Conservation (phyloP, 2,113 vertebrate species). For the Microcebus ravelobensis region DNA sequence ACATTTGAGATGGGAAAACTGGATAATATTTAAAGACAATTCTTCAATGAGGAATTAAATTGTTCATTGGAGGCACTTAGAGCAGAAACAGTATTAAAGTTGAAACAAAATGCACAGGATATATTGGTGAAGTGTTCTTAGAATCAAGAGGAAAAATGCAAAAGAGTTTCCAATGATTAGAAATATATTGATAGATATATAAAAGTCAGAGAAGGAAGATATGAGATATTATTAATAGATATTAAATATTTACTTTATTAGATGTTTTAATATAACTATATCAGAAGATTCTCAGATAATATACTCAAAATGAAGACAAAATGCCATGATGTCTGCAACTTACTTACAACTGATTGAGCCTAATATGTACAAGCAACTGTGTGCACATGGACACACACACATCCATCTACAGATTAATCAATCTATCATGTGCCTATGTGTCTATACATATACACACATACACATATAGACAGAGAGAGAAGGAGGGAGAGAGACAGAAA, state of each 20-base stretch:
- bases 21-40: background rate
- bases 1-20: background rate
- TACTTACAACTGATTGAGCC: background rate
- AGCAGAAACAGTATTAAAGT: background rate
- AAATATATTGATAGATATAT: background rate
- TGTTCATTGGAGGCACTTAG: background rate
- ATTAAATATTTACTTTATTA: background rate
- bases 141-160: background rate
- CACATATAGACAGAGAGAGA: background rate
- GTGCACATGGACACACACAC: background rate
- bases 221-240: background rate
- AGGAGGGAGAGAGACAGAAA: background rate
- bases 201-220: background rate
- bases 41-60: background rate
- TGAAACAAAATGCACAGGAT: background rate
- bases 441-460: too few species aligned
- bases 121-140: background rate
- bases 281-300: background rate
- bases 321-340: background rate
- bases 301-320: background rate
- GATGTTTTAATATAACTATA: background rate
- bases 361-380: background rate
- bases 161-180: slow-evolving; percentile 24
- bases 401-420: background rate
- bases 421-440: background rate